phyloP scores from a whole-genome alignment of 64 coral and sea anemone genomes.

The Actinia tenebrosa region DNA sequence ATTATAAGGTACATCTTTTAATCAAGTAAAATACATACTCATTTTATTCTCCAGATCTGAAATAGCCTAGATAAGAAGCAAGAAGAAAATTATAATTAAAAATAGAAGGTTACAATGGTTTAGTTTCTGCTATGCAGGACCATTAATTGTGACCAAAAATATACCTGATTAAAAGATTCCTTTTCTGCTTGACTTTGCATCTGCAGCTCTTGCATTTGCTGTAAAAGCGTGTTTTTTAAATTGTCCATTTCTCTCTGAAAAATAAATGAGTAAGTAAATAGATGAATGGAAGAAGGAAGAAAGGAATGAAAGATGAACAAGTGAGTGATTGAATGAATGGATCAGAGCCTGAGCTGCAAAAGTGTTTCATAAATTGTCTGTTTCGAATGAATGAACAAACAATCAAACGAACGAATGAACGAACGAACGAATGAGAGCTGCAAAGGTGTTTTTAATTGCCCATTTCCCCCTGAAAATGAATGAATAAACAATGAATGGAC shows the following conservation, averaged over 20 bases:
- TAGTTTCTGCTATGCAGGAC: background rate
- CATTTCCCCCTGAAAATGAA: too few relatives aligned
- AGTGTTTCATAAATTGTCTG: too few relatives aligned
- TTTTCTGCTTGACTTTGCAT: constrained; percentile 50
- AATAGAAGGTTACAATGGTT: background rate
- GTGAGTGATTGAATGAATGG: too few relatives aligned
- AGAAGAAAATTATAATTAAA: background rate
- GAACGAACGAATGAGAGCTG: too few relatives aligned
- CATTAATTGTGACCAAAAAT: background rate
- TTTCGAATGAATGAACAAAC: too few relatives aligned
- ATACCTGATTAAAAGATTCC: constrained; percentile 57
- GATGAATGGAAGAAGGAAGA: background rate
- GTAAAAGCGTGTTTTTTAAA: constrained; percentile 57
- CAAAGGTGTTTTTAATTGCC: too few relatives aligned
- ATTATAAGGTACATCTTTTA: too few relatives aligned
- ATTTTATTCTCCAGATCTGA: constrained; percentile 51
- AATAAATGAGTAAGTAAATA: background rate
- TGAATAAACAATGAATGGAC: too few relatives aligned
- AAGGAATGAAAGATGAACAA: background rate
- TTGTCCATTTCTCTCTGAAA: constrained; percentile 72
- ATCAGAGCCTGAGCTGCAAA: too few relatives aligned
- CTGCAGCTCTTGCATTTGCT: constrained; percentile 60
- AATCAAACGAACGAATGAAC: too few relatives aligned
- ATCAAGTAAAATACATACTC: constrained; percentile 27
- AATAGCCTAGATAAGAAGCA: constrained; percentile 6